Evolutionary conservation across 2,797 vertebrate species (phyloP), one percentile per base, ranked within the genome.

Genomic region (Neopelma chrysocephalum): DNA sequence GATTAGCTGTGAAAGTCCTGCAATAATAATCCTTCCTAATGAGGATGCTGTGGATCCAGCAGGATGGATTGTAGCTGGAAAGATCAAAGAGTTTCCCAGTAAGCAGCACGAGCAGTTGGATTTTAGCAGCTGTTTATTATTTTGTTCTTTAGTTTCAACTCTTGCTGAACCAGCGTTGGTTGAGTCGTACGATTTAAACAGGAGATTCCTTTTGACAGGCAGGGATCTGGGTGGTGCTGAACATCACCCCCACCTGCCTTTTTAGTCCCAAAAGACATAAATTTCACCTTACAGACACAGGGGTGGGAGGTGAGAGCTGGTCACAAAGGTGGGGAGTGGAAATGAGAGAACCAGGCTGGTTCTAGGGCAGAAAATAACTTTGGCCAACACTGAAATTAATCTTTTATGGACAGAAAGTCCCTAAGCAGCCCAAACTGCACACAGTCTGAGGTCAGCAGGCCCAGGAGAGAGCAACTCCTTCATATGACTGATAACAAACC

Each of bases 221-320:
- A 23, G 72, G 8, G 53, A n/a, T 40, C 3, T 11, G 45, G 31
- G 3, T 1, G 15, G 82, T 56, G 71, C 51, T 43, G 21, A 9
- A 0, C 12, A 4, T 29, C 73, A 15, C 15, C 45, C n/a, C 36
- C 11, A 1, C 11, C 6, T 53, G 40, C 51, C 68, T 57, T n/a
- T 48, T 27, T 11, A 40, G 20, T 3, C 9, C 5, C 51, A 5
- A 43, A 14, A 70, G 16, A 36, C 40, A 38, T 25, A 29, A 58
- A 50, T 23, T 21, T 17, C 12, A 17, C 27, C n/a, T 8, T 9
- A 1, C 10, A 11, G 34, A 4, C 3, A 0, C 12, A 2, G 8
- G 8, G 27, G 32, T 11, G 0, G 45, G 34, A 58, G 47, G 47
- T 56, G 42, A 26, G n/a, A 25, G 45, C 16, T 36, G 0, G 21